These are phyloP conservation scores for Ennomos erosarius DNA, from an alignment of 2,888 invertebrate species.

Conservation along the genomic window DNA sequence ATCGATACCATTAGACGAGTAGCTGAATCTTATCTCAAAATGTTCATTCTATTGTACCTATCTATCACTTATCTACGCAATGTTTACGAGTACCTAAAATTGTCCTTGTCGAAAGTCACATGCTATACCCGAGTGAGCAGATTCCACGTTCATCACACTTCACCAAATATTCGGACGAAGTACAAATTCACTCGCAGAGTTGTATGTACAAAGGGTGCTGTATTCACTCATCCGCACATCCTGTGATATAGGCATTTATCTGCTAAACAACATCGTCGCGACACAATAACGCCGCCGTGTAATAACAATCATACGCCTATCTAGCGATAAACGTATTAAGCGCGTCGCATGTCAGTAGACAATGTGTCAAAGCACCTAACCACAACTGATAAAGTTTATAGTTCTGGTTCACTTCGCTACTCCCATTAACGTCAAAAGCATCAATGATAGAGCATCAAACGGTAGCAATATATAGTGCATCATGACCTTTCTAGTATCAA, in stretches of 20 bases:
- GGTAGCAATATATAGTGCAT: constrained; percentile 11
- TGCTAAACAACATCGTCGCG: constrained; percentile 50
- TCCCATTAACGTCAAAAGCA: constrained; percentile 11
- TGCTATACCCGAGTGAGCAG: constrained; percentile 60
- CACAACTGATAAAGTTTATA: constrained; percentile 34
- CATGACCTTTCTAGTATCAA: constrained; percentile 52
- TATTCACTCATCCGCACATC: constrained; percentile 67
- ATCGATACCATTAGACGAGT: constrained; percentile 30
- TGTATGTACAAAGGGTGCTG: constrained; percentile 49
- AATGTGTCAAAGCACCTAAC: constrained; percentile 35
- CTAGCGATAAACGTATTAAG: constrained; percentile 47
- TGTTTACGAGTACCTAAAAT: constrained; percentile 28
- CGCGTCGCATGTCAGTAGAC: constrained; percentile 32
- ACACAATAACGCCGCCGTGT: constrained; percentile 49
- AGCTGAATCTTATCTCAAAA: constrained; percentile 37
- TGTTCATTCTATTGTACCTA: constrained; percentile 38
- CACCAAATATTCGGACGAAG: constrained; percentile 56
- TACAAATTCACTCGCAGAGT: constrained; percentile 44
- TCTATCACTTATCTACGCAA: constrained; percentile 31
- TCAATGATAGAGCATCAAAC: constrained; percentile 10
- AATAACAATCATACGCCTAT: constrained; percentile 55
- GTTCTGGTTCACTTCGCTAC: constrained; percentile 12
- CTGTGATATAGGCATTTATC: constrained; percentile 72
- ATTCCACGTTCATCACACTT: constrained; percentile 59
- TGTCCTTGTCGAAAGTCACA: constrained; percentile 42